Base-by-base conservation (phyloP, 1,140 invertebrate species). In the Anoplophora glabripennis region DNA sequence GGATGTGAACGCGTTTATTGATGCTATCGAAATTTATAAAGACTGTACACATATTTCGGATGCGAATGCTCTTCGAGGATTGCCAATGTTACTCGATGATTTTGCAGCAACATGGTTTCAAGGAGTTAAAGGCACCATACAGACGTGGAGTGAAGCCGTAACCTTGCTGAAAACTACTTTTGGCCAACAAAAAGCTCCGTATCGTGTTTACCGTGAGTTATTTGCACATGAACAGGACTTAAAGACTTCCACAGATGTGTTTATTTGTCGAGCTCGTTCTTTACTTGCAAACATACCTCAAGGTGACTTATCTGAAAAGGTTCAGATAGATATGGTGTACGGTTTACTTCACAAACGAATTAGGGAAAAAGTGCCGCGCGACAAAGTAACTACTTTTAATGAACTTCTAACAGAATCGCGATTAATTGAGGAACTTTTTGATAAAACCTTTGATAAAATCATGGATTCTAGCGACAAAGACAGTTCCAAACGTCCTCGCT, bases 71-170 rank as follows among this genome's bases (percentile, higher is more conserved):
- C 36, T 47, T 18, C 14, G 38, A 14, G 54, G 44, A 11, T 38
- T 47, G 12, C 15, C 45, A 4, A 57, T 57, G 44, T 34, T 57
- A n/a, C 35, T 57, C 7, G 36, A 15, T 7, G 44, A 12, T 11
- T 57, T 47, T 14, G 54, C 56, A 12, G 56, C 56, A 15, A 52
- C 47, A 5, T 58, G 56, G 56, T 58, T 10, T 9, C 47, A 58
- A 53, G 56, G 56, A 11, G 40, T 58, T 7, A 58, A 58, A 42
- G 7, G 4, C 8, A 41, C 48, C 21, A 4, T 58, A 8, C 17
- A 11, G 17, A 42, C 34, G 10, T 58, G 47, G 36, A 14, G 41
- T 5, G 37, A 53, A 18, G 48, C 56, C 4, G 37, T 45, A 33
- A 10, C 21, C 3, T 12, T 54, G 10, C 7, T 14, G 5, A 8